Base-by-base conservation (phyloP, 2,888 invertebrate genomes). In the Ormyrus pomaceus region DNA sequence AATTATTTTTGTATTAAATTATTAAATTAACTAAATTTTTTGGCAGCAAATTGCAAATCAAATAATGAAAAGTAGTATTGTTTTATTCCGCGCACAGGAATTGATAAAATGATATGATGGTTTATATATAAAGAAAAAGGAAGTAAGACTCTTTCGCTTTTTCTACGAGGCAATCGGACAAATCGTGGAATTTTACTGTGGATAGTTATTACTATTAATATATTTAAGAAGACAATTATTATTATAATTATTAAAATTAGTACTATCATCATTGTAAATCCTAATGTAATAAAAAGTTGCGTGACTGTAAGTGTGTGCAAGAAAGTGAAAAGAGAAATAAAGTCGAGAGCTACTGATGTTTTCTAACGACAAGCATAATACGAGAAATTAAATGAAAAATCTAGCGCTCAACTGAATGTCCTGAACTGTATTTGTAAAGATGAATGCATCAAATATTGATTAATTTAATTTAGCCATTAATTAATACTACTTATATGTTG, bases 131-230 rank as follows among this genome's bases (percentile, higher is more conserved):
- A 34, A 51, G 55, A 56, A 11, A 59, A 51, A 73, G 34, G 34
- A 34, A 34, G 34, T 3, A 34, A 64, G 69, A 59, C 73, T 69
- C 69, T 59, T 34, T 74, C n/a, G 69, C 53, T 73, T 73, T 73
- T 72, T 75, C 71, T 72, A 77, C 73, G 69, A 80, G 73, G 51
- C 64, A 53, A 69, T 77, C 64, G 9, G 65, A 77, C 58, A 80
- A 72, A 77, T 73, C 59, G 58, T 58, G 53, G 11, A 73, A 80
- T 68, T 79, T 69, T 58, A 80, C 76, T 80, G 77, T 77, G 77
- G 73, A 80, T 80, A 80, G 72, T 77, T 80, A 75, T 82, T 80
- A 10, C 65, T 71, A 48, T 73, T 72, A 78, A 65, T 71, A 71
- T 79, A 65, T 11, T 69, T 79, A 74, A 45, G 64, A 70, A 10